Evolutionary conservation across 1,140 invertebrate genomes (phyloP), one percentile per base, ranked within the genome.

Genomic region (Macrobrachium nipponense): DNA sequence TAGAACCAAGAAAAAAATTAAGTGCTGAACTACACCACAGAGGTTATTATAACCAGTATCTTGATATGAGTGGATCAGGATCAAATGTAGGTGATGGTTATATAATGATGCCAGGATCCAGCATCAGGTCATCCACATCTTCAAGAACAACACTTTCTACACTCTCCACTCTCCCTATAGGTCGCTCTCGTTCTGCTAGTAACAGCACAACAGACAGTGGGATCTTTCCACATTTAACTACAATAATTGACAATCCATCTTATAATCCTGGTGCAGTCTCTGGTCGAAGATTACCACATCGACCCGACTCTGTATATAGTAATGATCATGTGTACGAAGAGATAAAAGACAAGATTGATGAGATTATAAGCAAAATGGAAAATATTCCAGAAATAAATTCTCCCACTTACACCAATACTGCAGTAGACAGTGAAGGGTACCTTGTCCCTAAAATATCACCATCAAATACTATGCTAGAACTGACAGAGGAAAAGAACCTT

Each of bases 61-160:
- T 86, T n/a, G 84, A 86, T 27, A 86, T 86, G 84, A 80, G 51
- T 60, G 78, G 59, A n/a, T n/a, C 51, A 12, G 36, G 60, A 11
- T 36, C 68, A 51, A 51, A 2, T 23, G 23, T 17, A 11, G 27
- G n/a, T 58, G 84, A 73, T 51, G 70, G 77, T 27, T 86, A 86
- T n/a, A 75, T 86, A 23, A 86, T 80, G 77, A 86, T 86, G 77
- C 78, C 84, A 73, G 59, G 59, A 23, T 72, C 84, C 27, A 80
- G 84, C 78, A 62, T 80, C 23, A 70, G 84, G 64, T 86, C 84
- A 5, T 86, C 84, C 5, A 62, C 70, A 15, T 86, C 84, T 11
- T 86, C 84, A n/a, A 80, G 84, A n/a, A 86, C 84, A 36, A 86
- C 84, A 20, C 68, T 86, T n/a, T 86, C 84, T 18, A 86, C 84